Percentiles rank a stretch among this genome's conserved stretches.
Conservation (phyloP, 2,797 vertebrate genomes). For the Sebastes matsubarae region DNA sequence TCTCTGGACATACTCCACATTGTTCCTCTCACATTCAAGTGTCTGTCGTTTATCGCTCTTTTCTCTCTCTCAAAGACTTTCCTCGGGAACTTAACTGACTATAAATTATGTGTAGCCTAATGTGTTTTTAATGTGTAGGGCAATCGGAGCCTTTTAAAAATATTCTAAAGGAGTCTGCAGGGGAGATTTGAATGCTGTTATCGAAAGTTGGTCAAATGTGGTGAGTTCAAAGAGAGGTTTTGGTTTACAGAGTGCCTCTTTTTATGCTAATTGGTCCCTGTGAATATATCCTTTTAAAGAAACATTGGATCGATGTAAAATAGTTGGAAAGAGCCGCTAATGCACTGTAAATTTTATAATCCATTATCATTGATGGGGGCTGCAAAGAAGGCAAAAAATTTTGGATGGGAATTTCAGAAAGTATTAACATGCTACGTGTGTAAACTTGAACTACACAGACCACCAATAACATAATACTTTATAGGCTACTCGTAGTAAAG, state of each 20-base stretch:
- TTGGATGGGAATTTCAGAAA: background rate
- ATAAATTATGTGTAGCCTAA: constrained; percentile 42
- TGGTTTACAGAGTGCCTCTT: constrained; percentile 37
- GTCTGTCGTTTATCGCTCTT: background rate
- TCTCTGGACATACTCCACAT: background rate
- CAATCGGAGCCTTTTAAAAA: constrained; percentile 33
- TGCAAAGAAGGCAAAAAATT: background rate
- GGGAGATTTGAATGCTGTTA: constrained; percentile 22
- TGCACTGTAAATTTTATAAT: constrained; percentile 1
- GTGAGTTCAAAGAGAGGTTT: constrained; percentile 35
- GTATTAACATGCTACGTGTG: background rate
- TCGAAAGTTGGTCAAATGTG: constrained; percentile 30
- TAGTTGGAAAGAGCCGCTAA: background rate
- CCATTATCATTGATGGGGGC: background rate
- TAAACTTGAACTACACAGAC: background rate
- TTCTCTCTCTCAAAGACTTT: constrained; percentile 23
- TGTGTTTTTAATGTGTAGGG: constrained; percentile 58
- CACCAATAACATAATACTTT: background rate
- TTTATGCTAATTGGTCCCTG: constrained; percentile 64
- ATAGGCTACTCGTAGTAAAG: background rate
- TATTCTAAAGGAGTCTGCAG: constrained; percentile 29
- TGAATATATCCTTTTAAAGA: constrained; percentile 43
- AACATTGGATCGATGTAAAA: constrained; percentile 22
- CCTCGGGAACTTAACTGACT: constrained; percentile 11
- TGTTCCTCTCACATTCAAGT: constrained; percentile 6